These are phyloP conservation scores for Coenobita brevimanus DNA, from an alignment of 1,140 invertebrate genomes.

Conservation along the genomic window DNA sequence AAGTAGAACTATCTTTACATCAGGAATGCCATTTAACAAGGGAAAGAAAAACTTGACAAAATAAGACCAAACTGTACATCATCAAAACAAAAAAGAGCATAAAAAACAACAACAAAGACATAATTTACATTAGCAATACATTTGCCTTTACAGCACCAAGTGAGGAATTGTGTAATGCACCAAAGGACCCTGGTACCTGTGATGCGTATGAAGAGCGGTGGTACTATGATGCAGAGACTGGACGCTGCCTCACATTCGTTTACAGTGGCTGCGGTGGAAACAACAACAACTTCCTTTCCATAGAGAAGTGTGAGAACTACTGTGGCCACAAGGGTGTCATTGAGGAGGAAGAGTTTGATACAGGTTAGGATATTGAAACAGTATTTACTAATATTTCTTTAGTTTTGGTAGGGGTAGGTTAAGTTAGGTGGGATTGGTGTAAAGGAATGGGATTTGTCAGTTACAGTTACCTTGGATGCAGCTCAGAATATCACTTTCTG, in stretches of 20 bases:
- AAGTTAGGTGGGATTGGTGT: neutral
- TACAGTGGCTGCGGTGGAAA: slow-evolving; percentile 90
- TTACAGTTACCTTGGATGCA: too few species aligned
- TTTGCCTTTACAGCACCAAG: slow-evolving; percentile 30
- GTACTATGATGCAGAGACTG: slow-evolving; percentile 86
- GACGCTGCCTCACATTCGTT: slow-evolving; percentile 83
- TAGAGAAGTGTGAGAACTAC: slow-evolving; percentile 79
- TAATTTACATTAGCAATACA: too few species aligned
- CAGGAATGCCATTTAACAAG: too few species aligned
- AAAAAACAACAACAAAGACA: too few species aligned
- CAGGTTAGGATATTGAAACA: slow-evolving; percentile 8
- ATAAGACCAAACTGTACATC: too few species aligned
- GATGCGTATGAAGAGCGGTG: slow-evolving; percentile 84
- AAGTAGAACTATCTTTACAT: too few species aligned
- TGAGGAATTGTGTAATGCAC: slow-evolving; percentile 80
- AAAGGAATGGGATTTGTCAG: slow-evolving; percentile 45
- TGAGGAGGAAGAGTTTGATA: slow-evolving; percentile 14
- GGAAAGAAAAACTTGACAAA: too few species aligned
- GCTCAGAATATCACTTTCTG: too few species aligned
- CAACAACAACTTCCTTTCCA: slow-evolving; percentile 83
- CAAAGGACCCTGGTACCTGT: slow-evolving; percentile 85
- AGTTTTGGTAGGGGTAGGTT: too few species aligned
- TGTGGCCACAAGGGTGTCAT: slow-evolving; percentile 74
- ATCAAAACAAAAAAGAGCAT: too few species aligned
- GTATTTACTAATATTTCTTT: too few species aligned